Evolutionary conservation across 2,888 invertebrate species (phyloP).

Genomic region (Plagiodera versicolora): DNA sequence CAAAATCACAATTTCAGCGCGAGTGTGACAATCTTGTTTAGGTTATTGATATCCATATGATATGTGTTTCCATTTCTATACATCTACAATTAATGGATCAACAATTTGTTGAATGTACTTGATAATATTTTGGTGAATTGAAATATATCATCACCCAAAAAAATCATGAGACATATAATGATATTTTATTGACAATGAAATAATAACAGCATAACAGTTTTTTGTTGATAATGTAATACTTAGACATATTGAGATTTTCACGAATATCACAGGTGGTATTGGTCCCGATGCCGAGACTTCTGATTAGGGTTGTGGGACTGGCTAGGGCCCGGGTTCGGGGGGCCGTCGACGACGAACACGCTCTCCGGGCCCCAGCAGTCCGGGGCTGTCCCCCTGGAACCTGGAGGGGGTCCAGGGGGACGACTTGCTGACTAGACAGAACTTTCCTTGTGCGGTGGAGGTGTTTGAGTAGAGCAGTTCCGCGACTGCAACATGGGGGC

Average conservation of each 20-base stretch:
- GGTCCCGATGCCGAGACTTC: slow-evolving; percentile 55
- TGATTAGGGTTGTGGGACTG: slow-evolving; percentile 45
- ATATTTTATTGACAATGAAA: slow-evolving; percentile 56
- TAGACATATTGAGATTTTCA: slow-evolving; percentile 55
- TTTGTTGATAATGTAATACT: slow-evolving; percentile 48
- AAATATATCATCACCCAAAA: too few species aligned
- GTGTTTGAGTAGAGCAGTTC: slow-evolving; percentile 54
- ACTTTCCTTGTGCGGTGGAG: slow-evolving; percentile 55
- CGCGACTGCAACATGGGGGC: slow-evolving; percentile 54
- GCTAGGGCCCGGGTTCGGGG: slow-evolving; percentile 30
- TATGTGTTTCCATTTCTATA: too few species aligned
- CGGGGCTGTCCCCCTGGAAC: slow-evolving; percentile 25
- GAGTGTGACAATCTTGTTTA: too few species aligned
- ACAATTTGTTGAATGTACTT: too few species aligned
- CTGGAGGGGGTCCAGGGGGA: slow-evolving; percentile 28
- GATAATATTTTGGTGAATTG: too few species aligned
- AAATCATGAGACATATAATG: slow-evolving; percentile 35
- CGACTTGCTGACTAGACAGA: slow-evolving; percentile 49
- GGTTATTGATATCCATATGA: too few species aligned
- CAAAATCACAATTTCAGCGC: too few species aligned
- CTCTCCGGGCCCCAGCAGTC: slow-evolving; percentile 31
- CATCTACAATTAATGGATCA: too few species aligned
- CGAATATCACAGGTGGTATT: slow-evolving; percentile 58
- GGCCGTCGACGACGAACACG: slow-evolving; percentile 29
- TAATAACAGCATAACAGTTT: slow-evolving; percentile 52